These are phyloP conservation scores for Metopia argyrocephala DNA, from an alignment of 2,888 invertebrate species.

Conservation along the genomic window DNA sequence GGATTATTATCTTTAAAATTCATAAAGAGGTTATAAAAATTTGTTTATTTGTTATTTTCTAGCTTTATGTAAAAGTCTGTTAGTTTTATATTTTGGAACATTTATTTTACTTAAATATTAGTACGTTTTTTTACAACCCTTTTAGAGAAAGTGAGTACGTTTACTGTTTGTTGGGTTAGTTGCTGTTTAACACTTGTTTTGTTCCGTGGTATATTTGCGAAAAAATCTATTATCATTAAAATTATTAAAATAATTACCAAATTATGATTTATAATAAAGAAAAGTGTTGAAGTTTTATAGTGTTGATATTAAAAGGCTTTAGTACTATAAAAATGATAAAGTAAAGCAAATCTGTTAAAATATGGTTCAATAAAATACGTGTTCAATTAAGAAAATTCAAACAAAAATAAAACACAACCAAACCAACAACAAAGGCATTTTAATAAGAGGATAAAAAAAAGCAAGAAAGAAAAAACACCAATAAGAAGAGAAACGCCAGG, in stretches of 20 bases:
- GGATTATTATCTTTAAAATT: no score
- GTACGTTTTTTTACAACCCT: slow-evolving; percentile 23
- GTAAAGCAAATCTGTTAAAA: slow-evolving; percentile 3
- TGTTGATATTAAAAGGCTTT: background rate
- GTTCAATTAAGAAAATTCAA: slow-evolving; percentile 41
- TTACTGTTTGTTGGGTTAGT: slow-evolving; percentile 45
- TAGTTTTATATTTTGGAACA: no score
- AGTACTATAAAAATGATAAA: slow-evolving; percentile 6
- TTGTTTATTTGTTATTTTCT: no score
- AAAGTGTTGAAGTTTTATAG: background rate
- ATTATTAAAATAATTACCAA: background rate
- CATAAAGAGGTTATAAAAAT: no score
- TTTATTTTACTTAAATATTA: background rate
- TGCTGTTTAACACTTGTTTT: slow-evolving; percentile 40
- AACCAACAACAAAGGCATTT: slow-evolving; percentile 33
- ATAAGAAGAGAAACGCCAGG: slow-evolving; percentile 23
- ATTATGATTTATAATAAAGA: background rate
- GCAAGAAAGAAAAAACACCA: background rate
- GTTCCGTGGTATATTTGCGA: slow-evolving; percentile 19
- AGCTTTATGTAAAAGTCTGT: background rate
- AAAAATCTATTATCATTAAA: slow-evolving; percentile 3
- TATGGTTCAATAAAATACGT: slow-evolving; percentile 37
- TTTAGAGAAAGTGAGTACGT: slow-evolving; percentile 57
- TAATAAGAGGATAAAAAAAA: slow-evolving; percentile 34
- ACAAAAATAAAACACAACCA: slow-evolving; percentile 24